phyloP scores from a whole-genome alignment of 35 echinoderm and acorn worm species.

The Lytechinus pictus region DNA sequence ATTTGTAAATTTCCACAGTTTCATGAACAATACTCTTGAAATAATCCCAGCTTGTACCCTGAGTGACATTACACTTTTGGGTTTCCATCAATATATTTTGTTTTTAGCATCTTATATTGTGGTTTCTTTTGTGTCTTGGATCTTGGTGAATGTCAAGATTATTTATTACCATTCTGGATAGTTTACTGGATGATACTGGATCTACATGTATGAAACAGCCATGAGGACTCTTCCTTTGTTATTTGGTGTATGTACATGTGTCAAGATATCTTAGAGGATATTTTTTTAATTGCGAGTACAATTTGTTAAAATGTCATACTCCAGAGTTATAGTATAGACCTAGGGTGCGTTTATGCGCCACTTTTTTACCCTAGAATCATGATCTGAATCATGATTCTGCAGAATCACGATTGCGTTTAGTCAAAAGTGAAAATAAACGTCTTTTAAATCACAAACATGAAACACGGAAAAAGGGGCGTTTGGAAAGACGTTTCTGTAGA shows the following conservation, averaged over 20 bases:
- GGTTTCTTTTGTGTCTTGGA: background rate
- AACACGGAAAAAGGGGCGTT: no score
- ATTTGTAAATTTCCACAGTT: constrained; percentile 4
- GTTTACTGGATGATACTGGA: background rate
- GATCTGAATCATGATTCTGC: no score
- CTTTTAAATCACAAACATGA: no score
- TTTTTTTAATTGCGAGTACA: no score
- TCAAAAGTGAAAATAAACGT: no score
- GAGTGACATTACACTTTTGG: background rate
- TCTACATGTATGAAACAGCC: background rate
- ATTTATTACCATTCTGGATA: background rate
- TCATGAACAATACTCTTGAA: background rate
- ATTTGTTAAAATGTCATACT: no score
- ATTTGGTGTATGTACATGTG: background rate
- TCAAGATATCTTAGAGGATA: background rate
- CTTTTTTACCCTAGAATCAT: no score
- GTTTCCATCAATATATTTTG: background rate
- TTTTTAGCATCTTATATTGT: background rate
- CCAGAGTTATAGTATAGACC: no score
- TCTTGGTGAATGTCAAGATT: no score
- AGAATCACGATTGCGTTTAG: no score
- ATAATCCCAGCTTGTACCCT: background rate
- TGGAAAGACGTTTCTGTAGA: no score
- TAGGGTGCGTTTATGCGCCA: no score
- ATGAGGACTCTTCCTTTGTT: background rate